phyloP scores from a whole-genome alignment of 2,888 invertebrate species.

The Teleiodes luculella region DNA sequence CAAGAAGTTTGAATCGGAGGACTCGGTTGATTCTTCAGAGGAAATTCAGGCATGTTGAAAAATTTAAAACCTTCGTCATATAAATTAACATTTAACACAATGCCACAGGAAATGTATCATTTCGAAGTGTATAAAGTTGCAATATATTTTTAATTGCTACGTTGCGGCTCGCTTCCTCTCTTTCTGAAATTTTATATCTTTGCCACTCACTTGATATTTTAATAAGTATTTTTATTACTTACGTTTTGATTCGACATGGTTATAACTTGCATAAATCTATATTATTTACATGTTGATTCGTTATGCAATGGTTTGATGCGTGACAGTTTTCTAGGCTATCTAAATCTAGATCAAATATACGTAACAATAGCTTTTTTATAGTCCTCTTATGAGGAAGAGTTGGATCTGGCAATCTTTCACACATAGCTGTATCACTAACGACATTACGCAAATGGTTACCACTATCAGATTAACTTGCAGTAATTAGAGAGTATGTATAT shows the following conservation, averaged over 20 bases:
- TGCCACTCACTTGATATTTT: constrained; percentile 2
- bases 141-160: constrained; percentile 3
- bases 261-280: not conserved
- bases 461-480: not conserved
- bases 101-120: constrained; percentile 14
- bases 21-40: constrained; percentile 32
- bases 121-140: constrained; percentile 7
- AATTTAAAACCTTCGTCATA: constrained; percentile 10
- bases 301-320: constrained; percentile 15
- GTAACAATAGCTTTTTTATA: constrained; percentile 37
- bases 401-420: constrained; percentile 32
- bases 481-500: constrained; percentile 9
- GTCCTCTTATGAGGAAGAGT: constrained; percentile 33
- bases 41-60: constrained; percentile 53
- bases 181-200: constrained; percentile 8
- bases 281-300: constrained; percentile 5
- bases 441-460: constrained; percentile 6
- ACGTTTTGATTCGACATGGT: not conserved
- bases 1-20: constrained; percentile 61
- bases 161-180: constrained; percentile 11
- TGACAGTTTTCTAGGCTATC: constrained; percentile 30
- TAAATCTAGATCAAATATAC: constrained; percentile 38
- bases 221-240: not conserved
- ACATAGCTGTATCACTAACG: constrained; percentile 14
- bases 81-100: constrained; percentile 9